A percentile compares a stretch with the other conserved stretches of the same genome.
Evolutionary conservation across 2,113 vertebrate genomes (phyloP).

Genomic region (Semnornis frantzii): DNA sequence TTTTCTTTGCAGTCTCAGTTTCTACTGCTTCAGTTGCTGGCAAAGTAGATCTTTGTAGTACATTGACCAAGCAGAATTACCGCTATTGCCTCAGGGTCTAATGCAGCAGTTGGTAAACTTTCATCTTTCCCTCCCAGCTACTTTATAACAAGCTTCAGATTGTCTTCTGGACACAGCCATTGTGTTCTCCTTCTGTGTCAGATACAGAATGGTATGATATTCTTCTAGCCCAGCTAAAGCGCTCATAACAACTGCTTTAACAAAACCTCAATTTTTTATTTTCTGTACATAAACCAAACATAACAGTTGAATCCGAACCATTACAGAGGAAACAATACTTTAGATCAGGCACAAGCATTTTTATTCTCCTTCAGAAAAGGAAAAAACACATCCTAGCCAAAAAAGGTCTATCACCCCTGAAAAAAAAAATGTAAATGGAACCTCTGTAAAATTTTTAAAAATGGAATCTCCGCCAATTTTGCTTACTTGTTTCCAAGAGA

Average conservation of each 20-base stretch:
- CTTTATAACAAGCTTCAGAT: neutral
- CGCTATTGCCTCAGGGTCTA: neutral
- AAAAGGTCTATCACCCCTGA: neutral
- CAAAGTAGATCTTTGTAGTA: neutral
- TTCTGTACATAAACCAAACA: neutral
- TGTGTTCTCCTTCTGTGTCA: neutral
- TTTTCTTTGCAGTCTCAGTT: neutral
- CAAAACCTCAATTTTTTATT: neutral
- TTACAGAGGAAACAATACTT: neutral
- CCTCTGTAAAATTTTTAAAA: neutral
- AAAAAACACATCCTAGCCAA: neutral
- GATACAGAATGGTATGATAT: neutral
- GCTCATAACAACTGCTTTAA: neutral
- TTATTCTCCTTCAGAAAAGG: neutral
- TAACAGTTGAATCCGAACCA: neutral
- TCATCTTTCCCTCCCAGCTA: neutral
- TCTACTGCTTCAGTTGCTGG: neutral
- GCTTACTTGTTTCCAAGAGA: neutral
- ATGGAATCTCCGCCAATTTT: neutral
- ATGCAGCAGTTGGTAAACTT: slow-evolving; percentile 20
- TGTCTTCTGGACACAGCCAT: neutral
- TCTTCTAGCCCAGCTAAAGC: neutral
- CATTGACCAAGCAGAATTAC: slow-evolving; percentile 26
- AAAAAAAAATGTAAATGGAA: neutral
- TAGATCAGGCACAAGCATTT: neutral